Conservation (phyloP, 2,888 invertebrate genomes). For the Macrophya alboannulata region DNA sequence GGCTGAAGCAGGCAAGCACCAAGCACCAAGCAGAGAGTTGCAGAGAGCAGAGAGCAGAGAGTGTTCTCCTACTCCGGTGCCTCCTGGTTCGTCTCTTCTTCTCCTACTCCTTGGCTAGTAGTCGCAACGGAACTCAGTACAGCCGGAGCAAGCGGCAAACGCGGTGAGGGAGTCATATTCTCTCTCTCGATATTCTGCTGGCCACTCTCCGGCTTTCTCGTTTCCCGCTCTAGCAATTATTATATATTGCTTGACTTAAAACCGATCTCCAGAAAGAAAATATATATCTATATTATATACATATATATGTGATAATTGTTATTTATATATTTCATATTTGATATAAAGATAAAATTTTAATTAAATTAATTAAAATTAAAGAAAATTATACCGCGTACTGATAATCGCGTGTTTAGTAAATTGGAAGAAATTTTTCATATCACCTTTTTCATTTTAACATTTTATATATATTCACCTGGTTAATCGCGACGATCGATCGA, state of each 20-base stretch:
- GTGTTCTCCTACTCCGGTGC: slow-evolving; percentile 63
- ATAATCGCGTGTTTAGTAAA: no score
- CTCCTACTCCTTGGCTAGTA: slow-evolving; percentile 57
- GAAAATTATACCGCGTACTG: no score
- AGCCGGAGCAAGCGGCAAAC: slow-evolving; percentile 78
- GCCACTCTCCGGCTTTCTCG: slow-evolving; percentile 46
- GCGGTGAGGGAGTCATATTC: slow-evolving; percentile 65
- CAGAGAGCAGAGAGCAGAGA: slow-evolving; percentile 46
- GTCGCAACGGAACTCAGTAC: slow-evolving; percentile 69
- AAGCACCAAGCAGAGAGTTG: slow-evolving; percentile 7
- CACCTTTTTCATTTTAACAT: background rate
- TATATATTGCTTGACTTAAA: background rate
- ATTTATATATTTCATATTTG: background rate
- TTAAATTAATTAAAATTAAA: no score
- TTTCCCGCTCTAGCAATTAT: slow-evolving; percentile 37
- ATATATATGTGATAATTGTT: background rate
- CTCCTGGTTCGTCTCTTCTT: slow-evolving; percentile 55
- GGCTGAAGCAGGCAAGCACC: background rate
- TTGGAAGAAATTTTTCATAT: background rate
- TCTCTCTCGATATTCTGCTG: slow-evolving; percentile 33
- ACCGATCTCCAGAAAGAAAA: background rate
- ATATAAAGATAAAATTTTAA: background rate
- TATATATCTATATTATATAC: no score
- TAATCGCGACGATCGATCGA: background rate
- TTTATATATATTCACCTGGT: background rate